phyloP scores from a whole-genome alignment of 37 sponge, comb jelly and placozoan genomes.

The Amphimedon queenslandica region DNA sequence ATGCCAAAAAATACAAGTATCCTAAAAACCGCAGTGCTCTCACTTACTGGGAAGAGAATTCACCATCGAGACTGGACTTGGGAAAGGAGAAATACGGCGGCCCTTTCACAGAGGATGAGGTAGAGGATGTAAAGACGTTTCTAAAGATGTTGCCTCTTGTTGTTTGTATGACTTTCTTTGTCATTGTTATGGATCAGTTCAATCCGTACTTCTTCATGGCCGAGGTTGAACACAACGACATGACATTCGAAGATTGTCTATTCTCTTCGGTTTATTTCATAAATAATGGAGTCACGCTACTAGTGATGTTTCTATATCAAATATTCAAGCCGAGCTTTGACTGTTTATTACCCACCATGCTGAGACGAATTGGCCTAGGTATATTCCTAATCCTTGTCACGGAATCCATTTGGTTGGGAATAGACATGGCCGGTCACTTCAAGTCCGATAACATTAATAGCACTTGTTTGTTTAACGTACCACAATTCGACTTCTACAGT shows the following conservation, averaged over 20 bases:
- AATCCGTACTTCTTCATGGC: neutral
- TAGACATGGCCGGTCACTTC: neutral
- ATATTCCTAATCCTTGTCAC: neutral
- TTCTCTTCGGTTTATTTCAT: neutral
- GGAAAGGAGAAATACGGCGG: slow-evolving; percentile 2
- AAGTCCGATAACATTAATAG: neutral
- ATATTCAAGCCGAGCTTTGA: neutral
- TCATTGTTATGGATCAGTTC: neutral
- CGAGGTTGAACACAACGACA: neutral
- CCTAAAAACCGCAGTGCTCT: slow-evolving; percentile 2
- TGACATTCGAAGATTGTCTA: neutral
- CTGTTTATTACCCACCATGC: neutral
- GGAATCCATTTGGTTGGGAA: neutral
- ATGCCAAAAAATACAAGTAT: slow-evolving; percentile 6
- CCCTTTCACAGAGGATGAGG: slow-evolving; percentile 6
- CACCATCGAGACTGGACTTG: neutral
- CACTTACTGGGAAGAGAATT: neutral
- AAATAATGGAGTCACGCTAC: neutral
- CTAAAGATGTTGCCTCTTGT: neutral
- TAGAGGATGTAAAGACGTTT: slow-evolving; percentile 6
- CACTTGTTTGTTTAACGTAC: neutral
- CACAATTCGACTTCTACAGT: too few species aligned
- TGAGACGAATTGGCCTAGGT: neutral
- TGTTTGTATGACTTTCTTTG: neutral
- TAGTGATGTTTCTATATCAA: neutral